Evolutionary conservation across 2,888 invertebrate genomes (phyloP).

Genomic region (Parthenolecanium corni): DNA sequence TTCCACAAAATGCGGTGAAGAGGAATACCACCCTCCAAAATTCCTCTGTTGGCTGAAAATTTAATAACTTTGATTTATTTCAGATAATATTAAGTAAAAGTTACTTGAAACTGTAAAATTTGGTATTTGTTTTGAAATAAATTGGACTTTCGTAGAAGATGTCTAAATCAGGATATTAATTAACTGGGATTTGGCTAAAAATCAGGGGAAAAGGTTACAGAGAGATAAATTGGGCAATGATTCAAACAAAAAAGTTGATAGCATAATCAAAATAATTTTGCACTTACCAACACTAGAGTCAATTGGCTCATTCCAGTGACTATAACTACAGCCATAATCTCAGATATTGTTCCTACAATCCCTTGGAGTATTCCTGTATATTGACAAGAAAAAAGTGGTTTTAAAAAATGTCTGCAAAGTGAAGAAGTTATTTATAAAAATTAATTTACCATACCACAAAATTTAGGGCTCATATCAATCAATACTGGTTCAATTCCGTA

Average conservation of each 20-base stretch:
- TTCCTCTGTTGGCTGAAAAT: neutral
- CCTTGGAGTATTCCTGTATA: constrained; percentile 2
- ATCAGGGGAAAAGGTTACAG: no score
- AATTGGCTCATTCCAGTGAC: neutral
- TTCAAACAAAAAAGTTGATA: no score
- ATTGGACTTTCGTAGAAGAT: no score
- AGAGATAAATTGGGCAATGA: no score
- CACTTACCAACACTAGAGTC: neutral
- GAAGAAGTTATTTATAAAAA: neutral
- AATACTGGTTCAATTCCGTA: neutral
- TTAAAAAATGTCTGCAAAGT: neutral
- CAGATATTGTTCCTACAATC: neutral
- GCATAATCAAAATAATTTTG: neutral
- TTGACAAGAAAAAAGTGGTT: neutral
- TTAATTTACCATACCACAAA: neutral
- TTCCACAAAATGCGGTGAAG: neutral
- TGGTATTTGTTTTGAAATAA: no score
- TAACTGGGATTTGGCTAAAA: no score
- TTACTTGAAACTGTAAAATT: no score
- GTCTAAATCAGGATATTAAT: no score
- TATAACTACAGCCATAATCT: neutral
- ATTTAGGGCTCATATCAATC: constrained; percentile 9
- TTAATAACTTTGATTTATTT: no score
- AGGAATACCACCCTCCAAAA: neutral
- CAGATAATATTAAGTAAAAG: no score